These are phyloP conservation scores for Popillia japonica DNA, from an alignment of 1,140 invertebrate species.

Conservation along the genomic window DNA sequence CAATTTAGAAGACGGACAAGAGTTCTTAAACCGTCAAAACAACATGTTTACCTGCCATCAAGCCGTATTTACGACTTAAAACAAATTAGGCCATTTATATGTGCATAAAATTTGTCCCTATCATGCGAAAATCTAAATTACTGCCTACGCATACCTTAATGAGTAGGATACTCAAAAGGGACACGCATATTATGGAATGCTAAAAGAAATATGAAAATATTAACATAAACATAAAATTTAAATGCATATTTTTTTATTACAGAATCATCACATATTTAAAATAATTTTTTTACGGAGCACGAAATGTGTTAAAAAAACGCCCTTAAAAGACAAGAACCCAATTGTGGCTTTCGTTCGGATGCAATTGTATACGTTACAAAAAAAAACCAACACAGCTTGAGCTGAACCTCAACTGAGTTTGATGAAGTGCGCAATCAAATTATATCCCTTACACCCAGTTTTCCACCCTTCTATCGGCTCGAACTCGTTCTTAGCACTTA, in stretches of 20 bases:
- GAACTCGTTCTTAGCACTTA: too few species aligned
- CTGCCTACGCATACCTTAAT: not conserved
- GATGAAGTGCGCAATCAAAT: too few species aligned
- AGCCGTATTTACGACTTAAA: not conserved
- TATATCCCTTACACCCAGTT: too few species aligned
- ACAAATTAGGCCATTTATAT: conserved; percentile 29
- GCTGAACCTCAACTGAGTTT: too few species aligned
- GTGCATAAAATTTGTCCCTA: conserved; percentile 26
- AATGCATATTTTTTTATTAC: not conserved
- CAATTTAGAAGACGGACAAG: not conserved
- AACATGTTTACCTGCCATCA: conserved; percentile 3
- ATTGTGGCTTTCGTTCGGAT: too few species aligned
- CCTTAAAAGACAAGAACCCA: too few species aligned
- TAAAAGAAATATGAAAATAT: not conserved
- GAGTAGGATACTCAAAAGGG: not conserved
- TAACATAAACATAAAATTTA: too few species aligned
- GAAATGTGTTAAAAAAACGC: too few species aligned
- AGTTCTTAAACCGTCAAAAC: not conserved
- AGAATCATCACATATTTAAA: not conserved
- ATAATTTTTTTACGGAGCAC: not conserved
- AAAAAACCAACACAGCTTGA: too few species aligned
- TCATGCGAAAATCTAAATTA: not conserved
- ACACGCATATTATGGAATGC: not conserved
- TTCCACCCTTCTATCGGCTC: too few species aligned
- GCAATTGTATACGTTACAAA: too few species aligned